phyloP scores from a whole-genome alignment of 2,888 invertebrate genomes.

The Cerastoderma edule region DNA sequence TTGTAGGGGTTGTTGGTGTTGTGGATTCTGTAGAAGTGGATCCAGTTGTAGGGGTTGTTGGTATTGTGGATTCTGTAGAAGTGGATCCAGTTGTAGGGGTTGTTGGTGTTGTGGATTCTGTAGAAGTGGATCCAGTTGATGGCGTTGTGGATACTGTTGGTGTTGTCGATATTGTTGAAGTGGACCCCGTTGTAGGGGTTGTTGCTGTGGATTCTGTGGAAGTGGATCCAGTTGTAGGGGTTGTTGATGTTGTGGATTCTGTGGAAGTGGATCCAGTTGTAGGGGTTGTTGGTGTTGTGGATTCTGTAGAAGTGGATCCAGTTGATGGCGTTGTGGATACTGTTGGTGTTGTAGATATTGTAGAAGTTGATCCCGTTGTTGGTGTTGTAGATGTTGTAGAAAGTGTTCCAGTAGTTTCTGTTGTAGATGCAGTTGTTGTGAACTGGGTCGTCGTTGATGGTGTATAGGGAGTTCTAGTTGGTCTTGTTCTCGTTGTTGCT shows the following conservation, averaged over 20 bases:
- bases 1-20: too few relatives aligned
- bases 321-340: too few relatives aligned
- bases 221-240: background rate
- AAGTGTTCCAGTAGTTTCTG: too few relatives aligned
- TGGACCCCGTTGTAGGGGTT: background rate
- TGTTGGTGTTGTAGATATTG: background rate
- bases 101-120: background rate
- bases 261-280: background rate
- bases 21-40: too few relatives aligned
- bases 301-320: too few relatives aligned
- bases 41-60: too few relatives aligned
- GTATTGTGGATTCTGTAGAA: conserved; percentile 3
- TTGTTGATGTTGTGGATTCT: background rate
- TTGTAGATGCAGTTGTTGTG: too few relatives aligned
- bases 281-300: background rate
- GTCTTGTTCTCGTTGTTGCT: background rate
- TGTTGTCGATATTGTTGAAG: background rate
- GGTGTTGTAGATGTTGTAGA: too few relatives aligned
- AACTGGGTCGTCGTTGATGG: too few relatives aligned
- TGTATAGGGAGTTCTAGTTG: too few relatives aligned
- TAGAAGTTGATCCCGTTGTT: too few relatives aligned
- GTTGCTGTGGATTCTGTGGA: background rate
- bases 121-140: background rate
- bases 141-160: background rate
- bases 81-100: background rate